These are phyloP conservation scores for Brenthis daphne DNA, from an alignment of 2,888 invertebrate species.

Conservation along the genomic window DNA sequence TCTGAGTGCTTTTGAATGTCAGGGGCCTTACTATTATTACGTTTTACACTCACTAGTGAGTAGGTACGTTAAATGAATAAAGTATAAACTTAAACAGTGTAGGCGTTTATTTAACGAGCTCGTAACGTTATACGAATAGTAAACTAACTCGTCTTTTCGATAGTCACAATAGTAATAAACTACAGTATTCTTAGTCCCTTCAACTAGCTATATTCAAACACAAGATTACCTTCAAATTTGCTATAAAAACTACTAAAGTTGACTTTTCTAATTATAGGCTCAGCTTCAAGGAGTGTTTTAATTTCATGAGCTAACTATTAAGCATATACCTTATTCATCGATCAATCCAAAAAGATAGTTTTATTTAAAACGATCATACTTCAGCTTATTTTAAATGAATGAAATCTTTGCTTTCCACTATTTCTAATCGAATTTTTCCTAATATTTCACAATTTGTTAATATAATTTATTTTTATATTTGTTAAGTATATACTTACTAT, in stretches of 20 bases:
- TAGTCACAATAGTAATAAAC: neutral
- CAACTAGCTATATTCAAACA: slow-evolving; percentile 7
- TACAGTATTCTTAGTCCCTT: neutral
- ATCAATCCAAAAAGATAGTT: too few relatives aligned
- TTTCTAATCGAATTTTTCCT: too few relatives aligned
- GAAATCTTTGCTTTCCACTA: too few relatives aligned
- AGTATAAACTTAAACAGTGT: neutral
- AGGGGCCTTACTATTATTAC: slow-evolving; percentile 6
- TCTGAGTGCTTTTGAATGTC: slow-evolving; percentile 13
- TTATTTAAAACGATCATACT: too few relatives aligned
- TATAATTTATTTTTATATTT: too few relatives aligned
- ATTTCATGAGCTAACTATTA: neutral
- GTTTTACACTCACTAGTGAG: neutral
- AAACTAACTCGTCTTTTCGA: too few relatives aligned
- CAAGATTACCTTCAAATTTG: slow-evolving; percentile 4
- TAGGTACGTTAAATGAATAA: neutral
- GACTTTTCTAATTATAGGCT: slow-evolving; percentile 5
- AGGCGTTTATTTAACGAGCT: neutral
- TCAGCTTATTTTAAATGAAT: too few relatives aligned
- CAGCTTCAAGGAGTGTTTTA: neutral
- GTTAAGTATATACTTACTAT: too few relatives aligned
- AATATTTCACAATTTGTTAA: too few relatives aligned
- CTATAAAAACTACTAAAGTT: neutral
- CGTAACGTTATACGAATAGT: neutral
- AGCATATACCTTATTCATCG: too few relatives aligned